A percentile compares a stretch with the other conserved stretches of the same genome.
phyloP scores from a whole-genome alignment of 1,140 invertebrate genomes.

The Bombus affinis region DNA sequence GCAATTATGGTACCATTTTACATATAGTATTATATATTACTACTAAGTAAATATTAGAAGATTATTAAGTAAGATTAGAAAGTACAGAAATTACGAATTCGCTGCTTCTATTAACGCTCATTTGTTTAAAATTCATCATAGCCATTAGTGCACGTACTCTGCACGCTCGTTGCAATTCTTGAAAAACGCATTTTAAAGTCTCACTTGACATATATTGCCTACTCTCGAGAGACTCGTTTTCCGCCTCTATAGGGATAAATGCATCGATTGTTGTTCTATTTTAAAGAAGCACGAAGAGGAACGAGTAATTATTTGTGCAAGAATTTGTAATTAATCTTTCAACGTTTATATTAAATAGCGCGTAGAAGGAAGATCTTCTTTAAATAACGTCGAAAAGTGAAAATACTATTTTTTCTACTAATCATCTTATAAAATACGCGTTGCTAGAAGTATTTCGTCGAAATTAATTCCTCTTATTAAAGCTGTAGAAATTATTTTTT shows the following conservation, averaged over 20 bases:
- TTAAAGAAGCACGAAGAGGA: background rate
- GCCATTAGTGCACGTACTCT: background rate
- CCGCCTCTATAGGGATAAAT: background rate
- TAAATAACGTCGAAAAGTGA: background rate
- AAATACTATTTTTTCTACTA: background rate
- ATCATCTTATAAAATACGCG: background rate
- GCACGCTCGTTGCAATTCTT: background rate
- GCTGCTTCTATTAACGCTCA: background rate
- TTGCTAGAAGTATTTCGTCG: too few species aligned
- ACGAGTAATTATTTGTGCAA: background rate
- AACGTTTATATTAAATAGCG: background rate
- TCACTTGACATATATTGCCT: background rate
- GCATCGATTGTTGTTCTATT: background rate
- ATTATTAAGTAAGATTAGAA: background rate
- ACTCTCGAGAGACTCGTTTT: background rate
- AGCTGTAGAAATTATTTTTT: too few species aligned
- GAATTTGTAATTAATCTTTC: background rate
- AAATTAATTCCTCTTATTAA: too few species aligned
- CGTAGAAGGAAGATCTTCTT: background rate
- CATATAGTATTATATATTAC: too few species aligned
- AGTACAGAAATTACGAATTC: background rate
- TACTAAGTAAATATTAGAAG: too few species aligned
- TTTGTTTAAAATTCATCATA: background rate
- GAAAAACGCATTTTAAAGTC: background rate
- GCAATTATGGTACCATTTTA: background rate